Conservation (phyloP, 1,140 invertebrate species). For the Sarcophaga peregrina region DNA sequence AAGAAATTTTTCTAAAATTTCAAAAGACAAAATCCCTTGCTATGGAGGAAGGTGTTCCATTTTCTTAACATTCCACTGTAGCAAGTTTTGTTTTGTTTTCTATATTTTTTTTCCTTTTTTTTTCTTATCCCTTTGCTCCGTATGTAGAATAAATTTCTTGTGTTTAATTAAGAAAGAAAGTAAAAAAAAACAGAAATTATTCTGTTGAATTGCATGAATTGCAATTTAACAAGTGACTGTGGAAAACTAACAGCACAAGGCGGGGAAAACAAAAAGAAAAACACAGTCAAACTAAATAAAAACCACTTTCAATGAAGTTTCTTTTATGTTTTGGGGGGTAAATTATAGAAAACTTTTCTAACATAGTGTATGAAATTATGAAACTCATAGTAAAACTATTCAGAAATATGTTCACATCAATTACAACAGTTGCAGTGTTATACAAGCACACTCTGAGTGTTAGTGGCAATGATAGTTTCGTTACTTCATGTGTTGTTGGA, state of each 20-base stretch:
- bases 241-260: too few relatives aligned
- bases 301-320: too few relatives aligned
- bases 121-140: too few relatives aligned
- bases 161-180: background rate
- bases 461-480: too few relatives aligned
- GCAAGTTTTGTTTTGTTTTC: background rate
- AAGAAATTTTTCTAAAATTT: background rate
- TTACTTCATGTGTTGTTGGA: too few relatives aligned
- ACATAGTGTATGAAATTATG: background rate
- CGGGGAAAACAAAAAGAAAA: background rate
- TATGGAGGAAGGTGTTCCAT: too few relatives aligned
- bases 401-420: background rate
- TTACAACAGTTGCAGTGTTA: too few relatives aligned
- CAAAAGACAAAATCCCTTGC: too few relatives aligned
- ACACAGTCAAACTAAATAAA: too few relatives aligned
- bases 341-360: background rate
- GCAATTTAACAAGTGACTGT: background rate
- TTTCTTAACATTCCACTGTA: background rate
- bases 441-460: too few relatives aligned
- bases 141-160: background rate
- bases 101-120: too few relatives aligned
- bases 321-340: too few relatives aligned
- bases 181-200: background rate
- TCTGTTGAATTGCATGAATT: conserved; percentile 10
- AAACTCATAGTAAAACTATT: background rate